Percentiles rank a stretch among this genome's conserved stretches.
Conservation (phyloP, 1,140 invertebrate species). For the Pseudoatta argentina region DNA sequence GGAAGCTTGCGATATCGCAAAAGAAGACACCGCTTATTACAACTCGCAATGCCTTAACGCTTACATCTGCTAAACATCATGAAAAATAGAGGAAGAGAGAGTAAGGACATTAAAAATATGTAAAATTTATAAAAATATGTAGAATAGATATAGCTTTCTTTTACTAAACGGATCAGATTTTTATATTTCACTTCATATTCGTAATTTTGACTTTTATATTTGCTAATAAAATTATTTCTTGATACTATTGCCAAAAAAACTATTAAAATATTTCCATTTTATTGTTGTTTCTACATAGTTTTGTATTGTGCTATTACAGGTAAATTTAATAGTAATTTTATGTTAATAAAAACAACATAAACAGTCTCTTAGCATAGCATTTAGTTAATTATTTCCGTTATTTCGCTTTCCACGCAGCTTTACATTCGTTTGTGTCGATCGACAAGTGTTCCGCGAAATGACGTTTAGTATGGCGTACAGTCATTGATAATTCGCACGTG, state of each 20-base stretch:
- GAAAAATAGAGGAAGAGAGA: background rate
- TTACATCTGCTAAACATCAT: background rate
- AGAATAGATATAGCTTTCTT: background rate
- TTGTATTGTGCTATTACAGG: background rate
- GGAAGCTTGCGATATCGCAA: conserved; percentile 37
- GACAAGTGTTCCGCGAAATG: conserved; percentile 8
- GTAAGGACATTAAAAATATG: background rate
- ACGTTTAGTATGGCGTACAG: conserved; percentile 21
- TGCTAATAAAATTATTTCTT: conserved; percentile 13
- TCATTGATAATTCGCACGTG: conserved; percentile 51
- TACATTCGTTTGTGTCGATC: conserved; percentile 5
- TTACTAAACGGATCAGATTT: background rate
- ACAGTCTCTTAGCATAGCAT: background rate
- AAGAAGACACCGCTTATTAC: conserved; percentile 8
- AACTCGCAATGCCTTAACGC: conserved; percentile 1
- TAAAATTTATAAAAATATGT: background rate
- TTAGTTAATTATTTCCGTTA: conserved; percentile 25
- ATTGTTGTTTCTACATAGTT: background rate
- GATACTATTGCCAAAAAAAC: background rate
- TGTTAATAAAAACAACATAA: conserved; percentile 4
- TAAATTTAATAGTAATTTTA: background rate
- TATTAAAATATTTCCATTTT: background rate
- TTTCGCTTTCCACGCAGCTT: background rate
- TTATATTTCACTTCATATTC: conserved; percentile 2
- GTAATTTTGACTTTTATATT: background rate